Evolutionary conservation across 2,888 invertebrate species (phyloP).

Genomic region (Pterostichus niger): DNA sequence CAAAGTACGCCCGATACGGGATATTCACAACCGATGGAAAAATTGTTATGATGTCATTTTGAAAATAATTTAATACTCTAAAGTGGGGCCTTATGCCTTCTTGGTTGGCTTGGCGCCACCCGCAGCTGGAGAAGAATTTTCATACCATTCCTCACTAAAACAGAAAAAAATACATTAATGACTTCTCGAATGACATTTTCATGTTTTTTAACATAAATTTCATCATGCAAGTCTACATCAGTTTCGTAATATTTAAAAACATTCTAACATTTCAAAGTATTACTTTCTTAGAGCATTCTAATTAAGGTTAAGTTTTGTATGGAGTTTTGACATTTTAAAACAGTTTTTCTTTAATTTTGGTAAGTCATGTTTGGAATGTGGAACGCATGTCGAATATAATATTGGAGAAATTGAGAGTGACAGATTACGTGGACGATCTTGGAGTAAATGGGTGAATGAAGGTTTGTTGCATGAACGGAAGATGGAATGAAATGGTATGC

Average conservation of each 20-base stretch:
- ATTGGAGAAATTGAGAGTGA: too few relatives aligned
- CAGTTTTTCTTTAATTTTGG: not conserved
- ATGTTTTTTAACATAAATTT: not conserved
- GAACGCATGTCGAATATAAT: too few relatives aligned
- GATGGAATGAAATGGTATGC: too few relatives aligned
- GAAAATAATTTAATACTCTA: slow-evolving; percentile 52
- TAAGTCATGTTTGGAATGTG: not conserved
- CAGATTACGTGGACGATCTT: too few relatives aligned
- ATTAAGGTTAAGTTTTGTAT: not conserved
- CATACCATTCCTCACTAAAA: slow-evolving; percentile 93
- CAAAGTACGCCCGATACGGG: slow-evolving; percentile 62
- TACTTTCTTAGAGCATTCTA: slow-evolving; percentile 3
- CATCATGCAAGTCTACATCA: not conserved
- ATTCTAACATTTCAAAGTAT: not conserved
- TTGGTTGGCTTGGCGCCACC: slow-evolving; percentile 76
- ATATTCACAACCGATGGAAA: slow-evolving; percentile 27
- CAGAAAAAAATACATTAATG: slow-evolving; percentile 69
- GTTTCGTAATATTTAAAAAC: too few relatives aligned
- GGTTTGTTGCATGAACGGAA: too few relatives aligned
- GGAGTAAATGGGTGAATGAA: too few relatives aligned
- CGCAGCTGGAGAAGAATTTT: slow-evolving; percentile 84
- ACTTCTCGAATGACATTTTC: slow-evolving; percentile 46
- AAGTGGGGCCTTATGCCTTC: slow-evolving; percentile 36
- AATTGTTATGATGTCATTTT: slow-evolving; percentile 25
- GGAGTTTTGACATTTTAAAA: too few relatives aligned